Percentiles rank a stretch among this genome's conserved stretches.
Conservation (phyloP, 2,888 invertebrate species). For the Steinernema hermaphroditum region DNA sequence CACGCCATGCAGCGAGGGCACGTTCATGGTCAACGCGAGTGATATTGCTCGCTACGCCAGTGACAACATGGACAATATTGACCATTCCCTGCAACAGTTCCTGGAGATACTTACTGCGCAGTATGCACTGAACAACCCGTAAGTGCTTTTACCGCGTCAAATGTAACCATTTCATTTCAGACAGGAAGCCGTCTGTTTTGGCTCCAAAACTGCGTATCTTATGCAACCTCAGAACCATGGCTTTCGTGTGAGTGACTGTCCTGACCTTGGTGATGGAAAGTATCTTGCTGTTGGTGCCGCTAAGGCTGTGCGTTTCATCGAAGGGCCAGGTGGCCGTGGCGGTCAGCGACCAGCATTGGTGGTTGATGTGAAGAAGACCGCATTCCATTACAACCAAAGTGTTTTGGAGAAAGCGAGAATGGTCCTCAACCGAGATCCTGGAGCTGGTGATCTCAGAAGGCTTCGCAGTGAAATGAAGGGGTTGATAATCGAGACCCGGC, state of each 20-base stretch:
- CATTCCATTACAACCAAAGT: conserved; percentile 41
- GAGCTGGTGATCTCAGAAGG: not conserved
- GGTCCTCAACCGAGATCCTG: not conserved
- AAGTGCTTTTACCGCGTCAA: not conserved
- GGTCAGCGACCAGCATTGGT: conserved; percentile 37
- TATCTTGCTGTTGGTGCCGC: conserved; percentile 39
- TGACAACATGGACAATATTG: not conserved
- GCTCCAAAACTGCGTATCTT: conserved; percentile 42
- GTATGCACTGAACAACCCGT: conserved; percentile 7
- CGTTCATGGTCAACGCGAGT: not conserved
- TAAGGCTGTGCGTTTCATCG: conserved; percentile 42
- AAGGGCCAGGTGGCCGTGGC: conserved; percentile 43
- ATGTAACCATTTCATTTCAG: conserved; percentile 27
- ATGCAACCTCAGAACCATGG: conserved; percentile 34
- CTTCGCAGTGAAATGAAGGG: not conserved
- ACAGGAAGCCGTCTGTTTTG: conserved; percentile 38
- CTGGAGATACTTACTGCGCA: not conserved
- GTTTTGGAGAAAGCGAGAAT: conserved; percentile 35
- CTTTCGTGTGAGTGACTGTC: conserved; percentile 35
- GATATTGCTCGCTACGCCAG: not conserved
- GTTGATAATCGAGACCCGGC: not conserved
- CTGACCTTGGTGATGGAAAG: conserved; percentile 45
- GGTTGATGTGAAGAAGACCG: conserved; percentile 49
- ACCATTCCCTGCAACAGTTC: conserved; percentile 1
- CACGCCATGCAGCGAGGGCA: not conserved